Evolutionary conservation across 2,113 vertebrate species (phyloP).

Genomic region (Oncorhynchus masou): DNA sequence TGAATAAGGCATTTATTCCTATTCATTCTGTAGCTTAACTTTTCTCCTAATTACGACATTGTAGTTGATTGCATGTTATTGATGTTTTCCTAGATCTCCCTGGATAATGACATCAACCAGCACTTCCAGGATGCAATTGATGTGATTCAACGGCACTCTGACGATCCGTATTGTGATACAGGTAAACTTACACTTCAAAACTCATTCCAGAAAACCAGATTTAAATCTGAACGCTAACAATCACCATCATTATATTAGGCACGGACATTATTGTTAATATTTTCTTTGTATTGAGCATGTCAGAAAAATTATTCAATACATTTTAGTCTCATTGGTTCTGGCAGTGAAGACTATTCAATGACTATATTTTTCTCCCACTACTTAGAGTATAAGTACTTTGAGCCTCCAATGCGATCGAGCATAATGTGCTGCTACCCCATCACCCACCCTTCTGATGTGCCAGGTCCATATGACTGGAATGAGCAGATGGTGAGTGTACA

Average conservation of each 20-base stretch:
- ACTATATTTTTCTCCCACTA: constrained; percentile 30
- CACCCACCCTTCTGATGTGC: constrained; percentile 63
- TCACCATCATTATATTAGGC: not conserved
- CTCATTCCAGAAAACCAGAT: not conserved
- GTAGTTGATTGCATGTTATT: not conserved
- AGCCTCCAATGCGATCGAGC: constrained; percentile 69
- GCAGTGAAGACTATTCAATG: not conserved
- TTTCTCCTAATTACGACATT: too few relatives aligned
- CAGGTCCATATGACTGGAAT: constrained; percentile 74
- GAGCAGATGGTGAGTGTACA: constrained; percentile 75
- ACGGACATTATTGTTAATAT: not conserved
- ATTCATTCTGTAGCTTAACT: not conserved
- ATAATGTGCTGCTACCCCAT: constrained; percentile 67
- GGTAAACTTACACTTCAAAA: constrained; percentile 37
- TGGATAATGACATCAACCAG: constrained; percentile 84
- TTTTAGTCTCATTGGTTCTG: not conserved
- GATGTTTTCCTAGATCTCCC: constrained; percentile 65
- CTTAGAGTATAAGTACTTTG: constrained; percentile 78
- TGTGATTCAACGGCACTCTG: constrained; percentile 86
- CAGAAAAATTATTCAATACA: not conserved
- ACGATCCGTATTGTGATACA: constrained; percentile 69
- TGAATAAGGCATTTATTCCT: constrained; percentile 11
- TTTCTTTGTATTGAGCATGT: not conserved
- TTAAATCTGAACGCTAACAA: too few relatives aligned
- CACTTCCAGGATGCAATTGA: constrained; percentile 92